Base-by-base conservation (phyloP, 2,888 invertebrate genomes). In the Pseudococcus longispinus region DNA sequence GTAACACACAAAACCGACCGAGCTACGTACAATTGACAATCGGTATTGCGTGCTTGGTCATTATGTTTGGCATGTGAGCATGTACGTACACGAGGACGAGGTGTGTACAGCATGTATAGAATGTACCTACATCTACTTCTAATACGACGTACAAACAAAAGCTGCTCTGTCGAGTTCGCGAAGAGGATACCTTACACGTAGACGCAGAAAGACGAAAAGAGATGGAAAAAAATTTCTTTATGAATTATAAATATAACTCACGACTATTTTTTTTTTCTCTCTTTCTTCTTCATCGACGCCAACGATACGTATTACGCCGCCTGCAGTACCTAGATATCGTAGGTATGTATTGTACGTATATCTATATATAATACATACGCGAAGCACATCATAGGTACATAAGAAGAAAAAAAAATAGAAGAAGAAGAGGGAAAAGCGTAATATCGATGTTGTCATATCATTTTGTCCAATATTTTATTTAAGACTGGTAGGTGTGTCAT, bases 391-490 rank as follows among this genome's bases (percentile, higher is more conserved):
- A 80, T 46, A n/a, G 8, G 13, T 55, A 55, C n/a, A 20, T 55
- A 55, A n/a, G 15, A n/a, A 82, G 37, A 82, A 82, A 44, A 82
- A 23, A 80, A 82, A n/a, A 44, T 82, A 42, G 42, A 82, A 82
- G 80, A 37, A 18, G 44, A 46, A 26, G n/a, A 84, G 29, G 29
- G 20, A 42, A 84, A 65, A 37, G 23, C 46, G 42, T 55, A 55
- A 84, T 65, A 70, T 65, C 60, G 84, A 84, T 84, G 84, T 55
- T 84, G 84, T 84, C 84, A 84, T 84, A 84, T 84, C 84, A 84
- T 42, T 84, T 84, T 86, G 86, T 86, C 86, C 77, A 86, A 86
- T 86, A 86, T 86, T 86, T 86, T 86, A 86, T 86, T 86, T 80
- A 86, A 86, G 77, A 26, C 80, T 80, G 80, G 86, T 86, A 86